Evolutionary conservation across 2,888 invertebrate genomes (phyloP).

Genomic region (Asteroscopus sphinx): DNA sequence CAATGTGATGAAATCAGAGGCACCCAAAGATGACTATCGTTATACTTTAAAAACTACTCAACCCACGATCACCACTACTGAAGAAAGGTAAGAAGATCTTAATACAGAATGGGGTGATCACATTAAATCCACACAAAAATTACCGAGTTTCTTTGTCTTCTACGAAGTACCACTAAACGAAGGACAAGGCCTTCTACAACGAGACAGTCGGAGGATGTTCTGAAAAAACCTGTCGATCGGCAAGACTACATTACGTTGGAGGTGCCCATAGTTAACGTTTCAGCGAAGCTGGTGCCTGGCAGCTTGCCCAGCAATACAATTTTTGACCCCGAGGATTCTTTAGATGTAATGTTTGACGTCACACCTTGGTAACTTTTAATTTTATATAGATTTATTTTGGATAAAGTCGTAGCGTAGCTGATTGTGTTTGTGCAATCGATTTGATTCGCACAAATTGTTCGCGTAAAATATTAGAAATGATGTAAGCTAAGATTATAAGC

Average conservation of each 20-base stretch:
- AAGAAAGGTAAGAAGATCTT: slow-evolving; percentile 28
- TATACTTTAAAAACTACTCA: slow-evolving; percentile 71
- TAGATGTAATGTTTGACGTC: slow-evolving; percentile 75
- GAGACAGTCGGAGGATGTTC: slow-evolving; percentile 4
- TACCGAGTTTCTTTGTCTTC: too few relatives aligned
- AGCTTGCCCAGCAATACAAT: slow-evolving; percentile 10
- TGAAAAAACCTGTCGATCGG: slow-evolving; percentile 22
- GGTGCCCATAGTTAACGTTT: slow-evolving; percentile 78
- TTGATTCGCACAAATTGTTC: too few relatives aligned
- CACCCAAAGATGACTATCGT: slow-evolving; percentile 44
- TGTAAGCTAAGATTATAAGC: too few relatives aligned
- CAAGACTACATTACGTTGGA: slow-evolving; percentile 64
- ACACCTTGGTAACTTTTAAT: slow-evolving; percentile 69
- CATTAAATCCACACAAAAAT: too few relatives aligned
- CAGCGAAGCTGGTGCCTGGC: slow-evolving; percentile 62
- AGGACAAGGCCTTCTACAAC: slow-evolving; percentile 16
- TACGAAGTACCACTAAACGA: slow-evolving; percentile 17
- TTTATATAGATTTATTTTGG: background rate
- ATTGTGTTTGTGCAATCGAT: too few relatives aligned
- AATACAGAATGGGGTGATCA: too few relatives aligned
- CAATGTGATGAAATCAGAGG: slow-evolving; percentile 54
- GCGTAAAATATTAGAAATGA: too few relatives aligned
- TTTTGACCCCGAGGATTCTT: slow-evolving; percentile 62
- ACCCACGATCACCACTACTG: slow-evolving; percentile 30
- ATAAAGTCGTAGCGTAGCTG: too few relatives aligned